phyloP scores from a whole-genome alignment of 1,140 invertebrate species.

The Ips nitidus region DNA sequence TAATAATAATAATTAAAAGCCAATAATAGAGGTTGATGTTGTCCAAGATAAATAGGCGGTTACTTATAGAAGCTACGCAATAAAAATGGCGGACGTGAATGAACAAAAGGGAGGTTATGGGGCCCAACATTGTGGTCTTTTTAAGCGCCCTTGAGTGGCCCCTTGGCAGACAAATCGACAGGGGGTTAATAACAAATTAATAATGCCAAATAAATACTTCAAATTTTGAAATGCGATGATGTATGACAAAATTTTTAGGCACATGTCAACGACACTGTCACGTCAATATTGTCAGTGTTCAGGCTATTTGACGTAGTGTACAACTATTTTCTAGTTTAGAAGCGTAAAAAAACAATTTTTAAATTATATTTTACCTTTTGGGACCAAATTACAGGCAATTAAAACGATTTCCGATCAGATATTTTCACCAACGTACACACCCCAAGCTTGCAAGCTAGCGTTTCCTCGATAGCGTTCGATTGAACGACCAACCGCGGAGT shows the following conservation, averaged over 20 bases:
- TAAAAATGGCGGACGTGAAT: constrained; percentile 32
- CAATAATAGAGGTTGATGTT: too few relatives aligned
- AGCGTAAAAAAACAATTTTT: constrained; percentile 11
- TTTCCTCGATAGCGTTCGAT: neutral
- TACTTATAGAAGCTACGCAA: constrained; percentile 12
- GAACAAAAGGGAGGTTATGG: constrained; percentile 16
- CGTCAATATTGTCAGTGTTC: constrained; percentile 38
- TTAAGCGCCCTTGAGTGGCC: neutral
- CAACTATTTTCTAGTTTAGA: constrained; percentile 8
- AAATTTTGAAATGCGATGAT: constrained; percentile 30
- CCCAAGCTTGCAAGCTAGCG: constrained; percentile 19
- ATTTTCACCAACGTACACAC: constrained; percentile 18
- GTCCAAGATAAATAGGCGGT: too few relatives aligned
- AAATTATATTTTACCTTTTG: constrained; percentile 18
- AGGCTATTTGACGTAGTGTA: constrained; percentile 36
- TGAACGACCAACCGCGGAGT: too few relatives aligned
- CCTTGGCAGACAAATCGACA: too few relatives aligned
- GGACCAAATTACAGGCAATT: neutral
- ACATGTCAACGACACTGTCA: constrained; percentile 37
- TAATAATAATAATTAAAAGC: neutral
- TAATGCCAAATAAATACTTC: constrained; percentile 9
- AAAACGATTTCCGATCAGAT: constrained; percentile 6
- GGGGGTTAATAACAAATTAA: too few relatives aligned
- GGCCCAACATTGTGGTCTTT: neutral
- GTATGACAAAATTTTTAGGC: constrained; percentile 35